These are phyloP conservation scores for Sycophila texana DNA, from an alignment of 2,888 invertebrate genomes.

Conservation along the genomic window DNA sequence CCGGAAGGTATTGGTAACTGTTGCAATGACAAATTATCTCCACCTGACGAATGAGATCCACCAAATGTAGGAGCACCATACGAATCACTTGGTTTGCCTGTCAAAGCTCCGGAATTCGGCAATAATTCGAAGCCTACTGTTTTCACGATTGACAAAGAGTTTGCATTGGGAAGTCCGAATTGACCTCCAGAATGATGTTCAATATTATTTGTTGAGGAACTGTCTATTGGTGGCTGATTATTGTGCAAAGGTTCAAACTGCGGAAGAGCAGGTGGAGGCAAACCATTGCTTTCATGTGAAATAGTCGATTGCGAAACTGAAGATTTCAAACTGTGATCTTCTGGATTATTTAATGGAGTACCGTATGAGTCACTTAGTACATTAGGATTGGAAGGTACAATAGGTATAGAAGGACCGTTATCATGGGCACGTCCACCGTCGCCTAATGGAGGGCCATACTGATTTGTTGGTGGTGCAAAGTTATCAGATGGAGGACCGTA, in stretches of 20 bases:
- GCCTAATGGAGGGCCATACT: conserved; percentile 30
- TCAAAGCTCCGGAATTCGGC: conserved; percentile 59
- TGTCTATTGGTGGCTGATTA: conserved; percentile 63
- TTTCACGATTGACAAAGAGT: conserved; percentile 60
- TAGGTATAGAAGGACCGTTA: neutral
- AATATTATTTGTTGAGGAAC: conserved; percentile 55
- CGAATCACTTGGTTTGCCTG: conserved; percentile 57
- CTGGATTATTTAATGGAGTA: conserved; percentile 74
- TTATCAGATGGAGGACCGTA: conserved; percentile 13
- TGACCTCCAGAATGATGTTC: conserved; percentile 57
- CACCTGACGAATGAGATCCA: conserved; percentile 38
- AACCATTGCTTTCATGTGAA: conserved; percentile 65
- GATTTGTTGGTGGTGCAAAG: conserved; percentile 32
- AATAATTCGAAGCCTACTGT: conserved; percentile 64
- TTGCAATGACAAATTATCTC: conserved; percentile 62
- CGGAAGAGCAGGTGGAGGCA: conserved; percentile 71
- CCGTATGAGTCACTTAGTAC: conserved; percentile 78
- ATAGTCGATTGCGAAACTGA: conserved; percentile 65
- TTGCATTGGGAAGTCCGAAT: conserved; percentile 57
- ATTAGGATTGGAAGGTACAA: conserved; percentile 60
- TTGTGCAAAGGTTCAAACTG: conserved; percentile 70
- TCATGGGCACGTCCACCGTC: conserved; percentile 9
- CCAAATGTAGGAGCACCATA: conserved; percentile 54
- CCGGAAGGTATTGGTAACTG: conserved; percentile 62
- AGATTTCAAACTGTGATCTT: conserved; percentile 69